phyloP scores from a whole-genome alignment of 1,140 invertebrate genomes.

The Drosophila repletoides region DNA sequence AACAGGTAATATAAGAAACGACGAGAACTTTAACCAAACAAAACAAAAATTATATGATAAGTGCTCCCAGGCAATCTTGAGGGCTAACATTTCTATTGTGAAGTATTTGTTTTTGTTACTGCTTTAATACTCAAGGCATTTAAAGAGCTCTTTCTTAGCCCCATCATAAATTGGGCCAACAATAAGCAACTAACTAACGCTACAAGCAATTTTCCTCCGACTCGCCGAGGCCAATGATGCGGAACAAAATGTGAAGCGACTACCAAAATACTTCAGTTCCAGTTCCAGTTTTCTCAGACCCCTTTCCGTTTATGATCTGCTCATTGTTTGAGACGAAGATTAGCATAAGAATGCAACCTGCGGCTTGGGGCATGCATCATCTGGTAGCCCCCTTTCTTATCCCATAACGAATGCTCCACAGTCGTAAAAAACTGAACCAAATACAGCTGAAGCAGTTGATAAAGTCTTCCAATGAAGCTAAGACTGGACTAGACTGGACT shows the following conservation, averaged over 20 bases:
- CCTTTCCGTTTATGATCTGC: slow-evolving; percentile 17
- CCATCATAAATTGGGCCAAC: slow-evolving; percentile 61
- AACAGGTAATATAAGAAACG: too few relatives aligned
- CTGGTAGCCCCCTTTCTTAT: slow-evolving; percentile 35
- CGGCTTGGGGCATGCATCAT: slow-evolving; percentile 45
- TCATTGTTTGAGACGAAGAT: slow-evolving; percentile 48
- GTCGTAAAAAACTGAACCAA: slow-evolving; percentile 30
- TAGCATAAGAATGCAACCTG: slow-evolving; percentile 74
- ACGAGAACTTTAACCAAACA: too few relatives aligned
- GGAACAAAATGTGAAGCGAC: slow-evolving; percentile 59
- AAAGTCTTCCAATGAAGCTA: too few relatives aligned
- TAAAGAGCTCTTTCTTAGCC: not conserved
- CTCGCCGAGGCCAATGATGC: slow-evolving; percentile 20
- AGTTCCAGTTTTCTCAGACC: slow-evolving; percentile 7
- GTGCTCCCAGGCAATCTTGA: too few relatives aligned
- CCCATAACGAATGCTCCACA: slow-evolving; percentile 24
- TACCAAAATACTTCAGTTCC: slow-evolving; percentile 20
- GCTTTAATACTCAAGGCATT: slow-evolving; percentile 31
- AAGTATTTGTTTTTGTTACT: slow-evolving; percentile 50
- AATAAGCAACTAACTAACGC: slow-evolving; percentile 67
- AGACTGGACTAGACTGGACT: slow-evolving; percentile 33
- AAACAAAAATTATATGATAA: too few relatives aligned
- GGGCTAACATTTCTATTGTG: slow-evolving; percentile 46
- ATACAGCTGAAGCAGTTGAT: slow-evolving; percentile 33
- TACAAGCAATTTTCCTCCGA: slow-evolving; percentile 8